Percentiles rank a stretch among this genome's conserved stretches.
Evolutionary conservation across 2,888 invertebrate genomes (phyloP).

Genomic region (Acanthococcus lagerstroemiae): DNA sequence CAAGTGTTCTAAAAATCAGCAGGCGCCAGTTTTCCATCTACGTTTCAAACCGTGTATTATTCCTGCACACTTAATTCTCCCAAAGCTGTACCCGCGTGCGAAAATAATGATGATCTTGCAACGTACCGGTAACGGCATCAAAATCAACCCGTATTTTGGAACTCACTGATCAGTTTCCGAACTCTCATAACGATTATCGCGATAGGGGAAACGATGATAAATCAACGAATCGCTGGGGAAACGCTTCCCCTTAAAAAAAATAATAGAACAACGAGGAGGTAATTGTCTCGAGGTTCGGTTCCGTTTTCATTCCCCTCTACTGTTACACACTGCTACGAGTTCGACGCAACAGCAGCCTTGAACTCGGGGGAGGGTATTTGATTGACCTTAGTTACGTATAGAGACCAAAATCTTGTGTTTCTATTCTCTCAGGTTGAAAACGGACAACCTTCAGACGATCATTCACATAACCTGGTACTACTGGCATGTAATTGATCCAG

Average conservation of each 20-base stretch:
- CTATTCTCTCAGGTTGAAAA: constrained; percentile 12
- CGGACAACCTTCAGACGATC: constrained; percentile 27
- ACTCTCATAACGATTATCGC: constrained; percentile 17
- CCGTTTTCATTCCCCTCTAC: constrained; percentile 13
- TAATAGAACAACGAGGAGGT: constrained; percentile 25
- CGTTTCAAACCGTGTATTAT: too few relatives aligned
- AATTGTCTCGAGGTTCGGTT: constrained; percentile 29
- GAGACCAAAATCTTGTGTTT: constrained; percentile 17
- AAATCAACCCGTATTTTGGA: too few relatives aligned
- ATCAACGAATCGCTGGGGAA: constrained; percentile 22
- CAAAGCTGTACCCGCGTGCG: too few relatives aligned
- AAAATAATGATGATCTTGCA: too few relatives aligned
- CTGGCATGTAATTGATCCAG: too few relatives aligned
- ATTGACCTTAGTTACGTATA: constrained; percentile 29
- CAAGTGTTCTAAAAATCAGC: too few relatives aligned
- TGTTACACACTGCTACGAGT: constrained; percentile 2
- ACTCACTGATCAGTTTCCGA: constrained; percentile 18
- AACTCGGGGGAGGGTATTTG: constrained; percentile 33
- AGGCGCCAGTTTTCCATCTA: too few relatives aligned
- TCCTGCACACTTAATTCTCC: too few relatives aligned
- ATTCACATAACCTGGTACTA: constrained; percentile 27
- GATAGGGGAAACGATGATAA: constrained; percentile 26
- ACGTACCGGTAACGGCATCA: too few relatives aligned
- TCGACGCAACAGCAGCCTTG: constrained; percentile 32
- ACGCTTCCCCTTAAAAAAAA: constrained; percentile 18